Evolutionary conservation across 2,797 vertebrate species (phyloP).

Genomic region (Chloroceryle inda): DNA sequence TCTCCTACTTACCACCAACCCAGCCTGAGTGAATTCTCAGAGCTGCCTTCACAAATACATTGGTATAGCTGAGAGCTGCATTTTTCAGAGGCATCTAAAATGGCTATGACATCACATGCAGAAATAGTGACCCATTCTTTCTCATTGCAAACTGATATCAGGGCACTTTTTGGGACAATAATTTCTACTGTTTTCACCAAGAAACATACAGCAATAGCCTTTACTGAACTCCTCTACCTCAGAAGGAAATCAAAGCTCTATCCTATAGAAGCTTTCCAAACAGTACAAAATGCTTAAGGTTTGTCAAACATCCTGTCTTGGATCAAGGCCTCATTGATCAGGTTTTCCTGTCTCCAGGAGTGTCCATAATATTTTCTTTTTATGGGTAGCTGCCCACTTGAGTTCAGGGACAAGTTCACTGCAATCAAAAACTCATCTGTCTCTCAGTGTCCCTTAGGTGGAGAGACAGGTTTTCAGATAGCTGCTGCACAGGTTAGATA

Average conservation of each 20-base stretch:
- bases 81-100: neutral
- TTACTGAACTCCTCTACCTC: neutral
- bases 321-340: neutral
- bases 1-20: neutral
- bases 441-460: neutral
- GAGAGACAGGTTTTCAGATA: neutral
- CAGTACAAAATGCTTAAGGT: neutral
- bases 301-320: neutral
- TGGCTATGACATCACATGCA: accelerated
- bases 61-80: neutral
- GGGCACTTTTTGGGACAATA: neutral
- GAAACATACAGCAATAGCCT: neutral
- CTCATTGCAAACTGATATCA: neutral
- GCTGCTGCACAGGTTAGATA: neutral
- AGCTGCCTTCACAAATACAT: neutral
- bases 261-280: neutral
- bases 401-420: neutral
- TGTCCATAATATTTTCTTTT: neutral
- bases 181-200: neutral
- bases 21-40: neutral
- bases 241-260: neutral
- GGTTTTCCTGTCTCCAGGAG: neutral
- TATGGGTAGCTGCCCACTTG: neutral
- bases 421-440: neutral
- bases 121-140: neutral